These are phyloP conservation scores for Diachrysia chrysitis DNA, from an alignment of 2,888 invertebrate species.

Conservation along the genomic window DNA sequence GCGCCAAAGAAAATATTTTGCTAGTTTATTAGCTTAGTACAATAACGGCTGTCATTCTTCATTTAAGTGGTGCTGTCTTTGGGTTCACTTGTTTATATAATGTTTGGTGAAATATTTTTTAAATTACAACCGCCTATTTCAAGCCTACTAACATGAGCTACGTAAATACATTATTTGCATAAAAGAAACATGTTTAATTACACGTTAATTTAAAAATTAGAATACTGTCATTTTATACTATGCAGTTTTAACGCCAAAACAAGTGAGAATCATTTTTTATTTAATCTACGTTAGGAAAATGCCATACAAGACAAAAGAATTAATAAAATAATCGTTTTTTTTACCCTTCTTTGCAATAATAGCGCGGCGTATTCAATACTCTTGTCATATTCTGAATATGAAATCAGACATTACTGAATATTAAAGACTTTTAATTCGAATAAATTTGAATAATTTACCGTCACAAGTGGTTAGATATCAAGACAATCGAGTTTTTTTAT, in stretches of 20 bases:
- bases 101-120: not conserved
- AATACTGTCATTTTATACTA: too few species aligned
- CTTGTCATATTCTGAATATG: not conserved
- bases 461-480: not conserved
- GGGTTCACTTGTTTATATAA: conserved; percentile 33
- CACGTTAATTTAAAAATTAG: too few species aligned
- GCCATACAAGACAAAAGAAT: too few species aligned
- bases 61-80: conserved; percentile 23
- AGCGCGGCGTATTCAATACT: not conserved
- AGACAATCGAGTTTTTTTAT: not conserved
- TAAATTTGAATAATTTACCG: not conserved
- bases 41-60: conserved; percentile 55
- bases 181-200: too few species aligned
- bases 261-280: too few species aligned
- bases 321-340: too few species aligned
- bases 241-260: too few species aligned
- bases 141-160: too few species aligned
- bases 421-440: not conserved
- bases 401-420: not conserved
- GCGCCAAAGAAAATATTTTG: conserved; percentile 76
- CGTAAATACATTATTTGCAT: too few species aligned
- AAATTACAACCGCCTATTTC: too few species aligned
- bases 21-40: conserved; percentile 65
- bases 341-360: not conserved
- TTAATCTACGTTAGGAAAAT: too few species aligned